Conservation (phyloP, 2,797 vertebrate genomes). For the Strix occidentalis region DNA sequence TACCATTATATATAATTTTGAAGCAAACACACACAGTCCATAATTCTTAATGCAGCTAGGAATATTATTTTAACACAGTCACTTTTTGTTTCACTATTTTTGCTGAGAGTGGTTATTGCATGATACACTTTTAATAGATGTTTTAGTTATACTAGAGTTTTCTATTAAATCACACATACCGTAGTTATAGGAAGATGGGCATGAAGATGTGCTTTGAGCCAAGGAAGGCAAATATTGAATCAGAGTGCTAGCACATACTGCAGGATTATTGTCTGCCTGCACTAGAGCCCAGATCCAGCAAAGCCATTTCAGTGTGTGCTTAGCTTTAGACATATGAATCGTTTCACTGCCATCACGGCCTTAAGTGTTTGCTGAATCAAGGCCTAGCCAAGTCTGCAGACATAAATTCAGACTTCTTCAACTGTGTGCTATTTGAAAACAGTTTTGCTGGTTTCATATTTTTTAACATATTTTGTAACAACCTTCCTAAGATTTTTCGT, state of each 20-base stretch:
- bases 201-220: constrained; percentile 61
- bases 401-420: constrained; percentile 3
- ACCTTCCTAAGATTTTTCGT: background rate
- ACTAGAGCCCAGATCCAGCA: constrained; percentile 37
- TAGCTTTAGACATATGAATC: background rate
- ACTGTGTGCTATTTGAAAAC: constrained; percentile 27
- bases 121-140: constrained; percentile 53
- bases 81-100: constrained; percentile 55
- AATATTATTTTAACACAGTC: constrained; percentile 56
- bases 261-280: constrained; percentile 19
- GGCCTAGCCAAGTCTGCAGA: constrained; percentile 10
- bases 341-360: background rate
- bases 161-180: constrained; percentile 51
- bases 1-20: constrained; percentile 54
- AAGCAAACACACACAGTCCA: constrained; percentile 50
- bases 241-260: constrained; percentile 2
- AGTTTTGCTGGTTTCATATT: constrained; percentile 48
- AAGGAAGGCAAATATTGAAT: constrained; percentile 51
- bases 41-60: constrained; percentile 56
- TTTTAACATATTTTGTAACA: background rate
- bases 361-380: constrained; percentile 42
- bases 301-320: constrained; percentile 44
- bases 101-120: constrained; percentile 69
- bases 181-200: constrained; percentile 62
- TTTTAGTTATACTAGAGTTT: constrained; percentile 61